Conservation (phyloP, 1,140 invertebrate species). For the Brachionus paranguensis region DNA sequence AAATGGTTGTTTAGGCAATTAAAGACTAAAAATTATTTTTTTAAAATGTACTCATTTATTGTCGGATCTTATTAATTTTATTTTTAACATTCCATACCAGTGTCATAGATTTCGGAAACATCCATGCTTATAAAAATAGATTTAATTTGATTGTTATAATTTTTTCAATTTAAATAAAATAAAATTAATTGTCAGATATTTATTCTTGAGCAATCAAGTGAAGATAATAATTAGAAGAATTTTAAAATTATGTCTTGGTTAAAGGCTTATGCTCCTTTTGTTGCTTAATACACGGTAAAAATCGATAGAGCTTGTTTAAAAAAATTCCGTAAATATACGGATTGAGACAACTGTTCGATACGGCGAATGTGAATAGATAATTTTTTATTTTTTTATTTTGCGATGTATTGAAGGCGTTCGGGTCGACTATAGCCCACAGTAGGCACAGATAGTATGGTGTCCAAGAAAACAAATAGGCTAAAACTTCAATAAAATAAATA, state of each 20-base stretch:
- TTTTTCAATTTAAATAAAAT: neutral
- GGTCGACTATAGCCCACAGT: constrained; percentile 23
- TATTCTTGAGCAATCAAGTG: neutral
- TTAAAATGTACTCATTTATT: too few relatives aligned
- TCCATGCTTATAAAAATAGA: too few relatives aligned
- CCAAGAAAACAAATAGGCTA: constrained; percentile 37
- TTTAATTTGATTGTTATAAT: too few relatives aligned
- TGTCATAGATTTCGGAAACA: too few relatives aligned
- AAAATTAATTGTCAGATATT: constrained; percentile 1
- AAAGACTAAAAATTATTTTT: too few relatives aligned
- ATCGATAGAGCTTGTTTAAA: constrained; percentile 6
- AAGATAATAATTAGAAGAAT: neutral
- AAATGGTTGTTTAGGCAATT: too few relatives aligned
- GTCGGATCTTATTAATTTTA: too few relatives aligned
- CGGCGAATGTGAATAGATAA: constrained; percentile 33
- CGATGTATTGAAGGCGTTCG: neutral
- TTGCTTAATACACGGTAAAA: neutral
- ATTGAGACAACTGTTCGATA: constrained; percentile 39
- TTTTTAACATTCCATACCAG: too few relatives aligned
- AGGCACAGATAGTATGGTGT: constrained; percentile 35
- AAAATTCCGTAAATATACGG: constrained; percentile 33
- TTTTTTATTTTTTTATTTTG: constrained; percentile 10
- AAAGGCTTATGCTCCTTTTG: neutral
- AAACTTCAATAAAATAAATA: neutral
- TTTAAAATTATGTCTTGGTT: neutral